Conservation (phyloP, 2,113 vertebrate genomes). For the Apus apus region DNA sequence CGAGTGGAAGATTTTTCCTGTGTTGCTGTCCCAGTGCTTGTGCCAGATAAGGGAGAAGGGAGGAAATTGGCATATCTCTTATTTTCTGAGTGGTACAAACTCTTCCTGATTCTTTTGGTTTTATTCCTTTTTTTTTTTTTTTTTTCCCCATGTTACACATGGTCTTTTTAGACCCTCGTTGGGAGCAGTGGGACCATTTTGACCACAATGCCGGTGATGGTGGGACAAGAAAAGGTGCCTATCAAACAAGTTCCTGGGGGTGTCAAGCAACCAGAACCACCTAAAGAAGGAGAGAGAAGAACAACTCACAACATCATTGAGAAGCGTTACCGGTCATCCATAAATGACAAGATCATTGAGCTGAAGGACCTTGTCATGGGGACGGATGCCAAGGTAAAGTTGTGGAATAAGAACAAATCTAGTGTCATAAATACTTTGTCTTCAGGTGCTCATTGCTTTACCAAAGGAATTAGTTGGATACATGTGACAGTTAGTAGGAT, state of each 20-base stretch:
- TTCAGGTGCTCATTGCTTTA: neutral
- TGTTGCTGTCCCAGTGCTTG: neutral
- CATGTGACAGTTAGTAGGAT: neutral
- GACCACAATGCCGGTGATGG: slow-evolving; percentile 94
- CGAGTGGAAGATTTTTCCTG: neutral
- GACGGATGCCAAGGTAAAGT: slow-evolving; percentile 90
- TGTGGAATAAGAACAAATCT: neutral
- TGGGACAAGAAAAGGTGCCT: slow-evolving; percentile 94
- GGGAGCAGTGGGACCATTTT: slow-evolving; percentile 91
- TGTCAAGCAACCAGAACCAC: slow-evolving; percentile 80
- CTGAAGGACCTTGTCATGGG: slow-evolving; percentile 97
- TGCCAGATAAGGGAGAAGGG: neutral
- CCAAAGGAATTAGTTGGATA: neutral
- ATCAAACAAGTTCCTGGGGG: slow-evolving; percentile 89
- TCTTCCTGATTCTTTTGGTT: neutral
- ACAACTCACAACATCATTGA: slow-evolving; percentile 99
- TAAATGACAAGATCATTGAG: slow-evolving; percentile 98
- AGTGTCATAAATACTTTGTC: neutral
- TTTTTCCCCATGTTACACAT: rapidly evolving
- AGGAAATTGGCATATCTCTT: neutral
- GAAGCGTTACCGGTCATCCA: slow-evolving; percentile 95
- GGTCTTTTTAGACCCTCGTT: slow-evolving; percentile 86
- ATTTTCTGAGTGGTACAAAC: neutral
- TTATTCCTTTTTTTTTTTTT: neutral
- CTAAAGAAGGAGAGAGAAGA: slow-evolving; percentile 94